Evolutionary conservation across 2,113 vertebrate species (phyloP).

Genomic region (Ibidorhyncha struthersii): DNA sequence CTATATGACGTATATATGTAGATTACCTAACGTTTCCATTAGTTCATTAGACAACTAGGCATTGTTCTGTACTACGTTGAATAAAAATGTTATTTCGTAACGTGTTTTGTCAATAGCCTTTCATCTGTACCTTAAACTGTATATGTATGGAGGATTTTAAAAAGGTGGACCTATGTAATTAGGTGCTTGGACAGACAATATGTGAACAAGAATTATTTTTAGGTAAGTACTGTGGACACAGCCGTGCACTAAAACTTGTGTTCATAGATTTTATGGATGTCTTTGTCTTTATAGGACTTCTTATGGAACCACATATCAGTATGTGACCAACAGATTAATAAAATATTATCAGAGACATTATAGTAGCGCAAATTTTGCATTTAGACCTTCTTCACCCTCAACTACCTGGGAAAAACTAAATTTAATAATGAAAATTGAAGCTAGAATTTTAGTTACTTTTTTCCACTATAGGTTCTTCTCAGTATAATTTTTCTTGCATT

Average conservation of each 20-base stretch:
- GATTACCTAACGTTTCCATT: not conserved
- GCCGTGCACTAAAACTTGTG: not conserved
- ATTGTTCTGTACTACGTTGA: not conserved
- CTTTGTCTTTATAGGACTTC: not conserved
- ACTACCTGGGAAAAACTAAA: too few relatives aligned
- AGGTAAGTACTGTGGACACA: not conserved
- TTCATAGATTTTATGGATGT: not conserved
- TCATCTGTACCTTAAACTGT: not conserved
- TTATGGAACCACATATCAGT: too few relatives aligned
- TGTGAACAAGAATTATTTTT: not conserved
- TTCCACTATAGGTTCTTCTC: too few relatives aligned
- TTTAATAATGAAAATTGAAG: too few relatives aligned
- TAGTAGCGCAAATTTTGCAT: too few relatives aligned
- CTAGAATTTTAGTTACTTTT: too few relatives aligned
- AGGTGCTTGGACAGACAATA: not conserved
- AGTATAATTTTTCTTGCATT: too few relatives aligned
- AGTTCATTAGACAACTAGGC: not conserved
- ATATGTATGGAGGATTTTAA: not conserved
- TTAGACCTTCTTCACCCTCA: too few relatives aligned
- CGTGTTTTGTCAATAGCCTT: not conserved
- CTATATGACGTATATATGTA: not conserved
- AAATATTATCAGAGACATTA: too few relatives aligned
- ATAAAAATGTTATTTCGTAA: not conserved
- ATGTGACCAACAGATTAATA: too few relatives aligned
- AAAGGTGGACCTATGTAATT: accelerated